Evolutionary conservation across 2,797 vertebrate genomes (phyloP).

Genomic region (Trematocara caparti): DNA sequence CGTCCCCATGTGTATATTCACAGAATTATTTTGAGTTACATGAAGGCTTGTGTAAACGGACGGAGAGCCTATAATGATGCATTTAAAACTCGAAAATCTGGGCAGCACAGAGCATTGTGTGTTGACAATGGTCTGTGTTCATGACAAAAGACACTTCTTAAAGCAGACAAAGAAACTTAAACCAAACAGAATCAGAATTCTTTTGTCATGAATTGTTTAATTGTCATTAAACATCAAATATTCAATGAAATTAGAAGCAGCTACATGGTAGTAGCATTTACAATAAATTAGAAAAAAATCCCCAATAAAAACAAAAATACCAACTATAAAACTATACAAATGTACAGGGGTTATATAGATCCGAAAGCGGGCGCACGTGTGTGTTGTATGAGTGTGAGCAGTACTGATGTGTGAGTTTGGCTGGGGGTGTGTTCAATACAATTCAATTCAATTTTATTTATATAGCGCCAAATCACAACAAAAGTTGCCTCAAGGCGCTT

Average conservation of each 20-base stretch:
- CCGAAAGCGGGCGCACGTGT: accelerated
- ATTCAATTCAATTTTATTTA: too few relatives aligned
- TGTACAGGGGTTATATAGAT: neutral
- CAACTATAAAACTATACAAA: neutral
- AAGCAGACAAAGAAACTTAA: neutral
- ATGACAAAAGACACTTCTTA: neutral
- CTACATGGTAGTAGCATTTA: neutral
- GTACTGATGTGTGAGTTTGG: neutral
- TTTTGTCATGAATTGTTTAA: neutral
- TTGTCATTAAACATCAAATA: neutral
- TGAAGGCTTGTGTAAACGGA: neutral
- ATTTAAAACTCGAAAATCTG: neutral
- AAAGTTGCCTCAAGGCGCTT: too few relatives aligned
- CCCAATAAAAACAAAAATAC: neutral
- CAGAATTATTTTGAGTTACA: neutral
- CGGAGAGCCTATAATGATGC: neutral
- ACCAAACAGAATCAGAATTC: neutral
- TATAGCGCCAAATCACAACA: too few relatives aligned
- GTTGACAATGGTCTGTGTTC: neutral
- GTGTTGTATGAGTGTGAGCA: neutral
- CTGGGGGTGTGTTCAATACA: neutral
- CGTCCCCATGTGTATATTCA: neutral
- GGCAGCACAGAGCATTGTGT: neutral
- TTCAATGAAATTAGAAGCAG: neutral
- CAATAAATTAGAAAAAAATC: accelerated